Conservation (phyloP, 2,888 invertebrate genomes). For the Leptinotarsa haldemani region DNA sequence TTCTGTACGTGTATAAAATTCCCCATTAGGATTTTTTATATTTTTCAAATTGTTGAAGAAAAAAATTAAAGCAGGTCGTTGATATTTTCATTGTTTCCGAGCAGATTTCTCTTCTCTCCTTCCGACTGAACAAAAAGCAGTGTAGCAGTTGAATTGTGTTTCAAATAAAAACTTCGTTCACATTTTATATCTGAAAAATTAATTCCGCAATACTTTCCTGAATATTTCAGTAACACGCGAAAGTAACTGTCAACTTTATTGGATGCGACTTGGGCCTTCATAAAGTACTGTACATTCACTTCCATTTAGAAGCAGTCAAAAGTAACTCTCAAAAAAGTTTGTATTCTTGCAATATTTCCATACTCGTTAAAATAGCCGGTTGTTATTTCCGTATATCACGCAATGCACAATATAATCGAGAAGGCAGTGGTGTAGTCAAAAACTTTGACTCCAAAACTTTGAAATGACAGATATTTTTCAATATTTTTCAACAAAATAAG, state of each 20-base stretch:
- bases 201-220: not conserved
- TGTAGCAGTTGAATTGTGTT: too few species aligned
- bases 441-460: too few species aligned
- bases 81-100: too few species aligned
- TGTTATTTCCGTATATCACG: slow-evolving; percentile 48
- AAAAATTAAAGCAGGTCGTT: too few species aligned
- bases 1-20: too few species aligned
- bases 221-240: not conserved
- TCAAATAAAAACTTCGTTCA: too few species aligned
- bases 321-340: slow-evolving; percentile 18
- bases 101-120: too few species aligned
- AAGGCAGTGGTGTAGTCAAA: slow-evolving; percentile 1
- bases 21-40: too few species aligned
- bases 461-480: too few species aligned
- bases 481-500: too few species aligned
- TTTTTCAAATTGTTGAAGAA: too few species aligned
- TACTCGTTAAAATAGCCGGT: slow-evolving; percentile 36
- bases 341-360: slow-evolving; percentile 31
- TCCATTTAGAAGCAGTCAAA: not conserved
- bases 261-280: not conserved
- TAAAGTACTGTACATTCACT: not conserved
- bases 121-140: too few species aligned
- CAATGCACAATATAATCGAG: slow-evolving; percentile 49
- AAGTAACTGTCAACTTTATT: not conserved
- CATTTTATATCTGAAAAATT: not conserved